Base-by-base conservation (phyloP, 2,113 vertebrate species). In the Microcebus jonahi region DNA sequence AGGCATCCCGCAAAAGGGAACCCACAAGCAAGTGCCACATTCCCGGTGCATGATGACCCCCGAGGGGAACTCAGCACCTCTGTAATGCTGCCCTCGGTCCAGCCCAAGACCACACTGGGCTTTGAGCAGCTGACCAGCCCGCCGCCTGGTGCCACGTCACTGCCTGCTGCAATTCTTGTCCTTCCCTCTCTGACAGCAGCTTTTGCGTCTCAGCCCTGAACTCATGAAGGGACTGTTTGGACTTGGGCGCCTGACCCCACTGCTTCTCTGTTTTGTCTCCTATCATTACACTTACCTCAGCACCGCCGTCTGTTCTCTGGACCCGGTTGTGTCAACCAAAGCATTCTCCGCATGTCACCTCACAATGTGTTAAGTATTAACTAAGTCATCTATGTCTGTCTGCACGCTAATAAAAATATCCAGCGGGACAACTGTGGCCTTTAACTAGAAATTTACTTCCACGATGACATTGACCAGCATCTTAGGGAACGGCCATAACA, bases 371-470 rank as follows among this genome's bases (percentile, higher is more conserved):
- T 86, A 67, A 92, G 45, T n/a, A 82, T 79, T 61, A 79, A 90
- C 73, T 53, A 91, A 79, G 34, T 82, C 73, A 84, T 83, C 85
- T 57, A 13, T 68, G 73, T 79, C 84, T 68, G 73, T 79, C 84
- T 71, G 29, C 31, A 70, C 61, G 10, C 71, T 67, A 96, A 93
- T 84, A 95, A 95, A 96, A 96, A 91, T 71, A 88, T 70, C 61
- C 79, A 25, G 57, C 10, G 45, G 39, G 61, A 61, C 45, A 8
- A 77, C 71, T 53, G 27, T 75, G 86, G 36, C 42, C 83, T 75
- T 90, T 82, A 89, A 88, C 77, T 83, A 83, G 87, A 94, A 79
- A 94, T 75, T 71, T 70, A 85, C 71, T 85, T 94, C 95, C 68
- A 63, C 59, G 15, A 31, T 48, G 57, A 95, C 67, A 85, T 50